A percentile compares a stretch with the other conserved stretches of the same genome.
These are phyloP conservation scores for Eulemur albifrons DNA, from an alignment of 2,797 vertebrate genomes.

Conservation along the genomic window DNA sequence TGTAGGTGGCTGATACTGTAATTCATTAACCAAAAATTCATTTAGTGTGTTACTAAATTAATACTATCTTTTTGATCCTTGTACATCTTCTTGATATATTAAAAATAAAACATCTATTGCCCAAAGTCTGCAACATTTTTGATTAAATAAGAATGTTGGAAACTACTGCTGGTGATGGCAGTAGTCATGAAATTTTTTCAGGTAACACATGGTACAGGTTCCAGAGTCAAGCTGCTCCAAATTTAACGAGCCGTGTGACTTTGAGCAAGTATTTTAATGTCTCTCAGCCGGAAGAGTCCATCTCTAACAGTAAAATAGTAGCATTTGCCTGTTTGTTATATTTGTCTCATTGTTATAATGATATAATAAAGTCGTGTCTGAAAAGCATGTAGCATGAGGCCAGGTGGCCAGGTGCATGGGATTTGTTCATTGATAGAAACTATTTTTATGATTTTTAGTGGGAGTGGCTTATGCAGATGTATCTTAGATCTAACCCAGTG, in stretches of 20 bases:
- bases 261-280: not conserved
- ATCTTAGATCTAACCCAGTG: not conserved
- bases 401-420: not conserved
- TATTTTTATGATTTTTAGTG: not conserved
- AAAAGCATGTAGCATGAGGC: not conserved
- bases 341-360: not conserved
- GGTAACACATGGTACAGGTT: not conserved
- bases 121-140: not conserved
- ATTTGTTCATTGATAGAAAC: not conserved
- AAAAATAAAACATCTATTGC: not conserved
- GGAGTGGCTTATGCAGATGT: no score
- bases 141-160: not conserved
- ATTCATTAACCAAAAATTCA: not conserved
- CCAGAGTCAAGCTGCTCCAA: not conserved
- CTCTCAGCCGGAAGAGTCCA: not conserved
- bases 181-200: not conserved
- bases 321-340: not conserved
- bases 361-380: not conserved
- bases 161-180: not conserved
- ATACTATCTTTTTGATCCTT: not conserved
- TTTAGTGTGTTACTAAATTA: not conserved
- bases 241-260: not conserved
- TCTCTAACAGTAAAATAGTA: not conserved
- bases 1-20: not conserved
- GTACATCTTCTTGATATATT: constrained; percentile 14